phyloP scores from a whole-genome alignment of 2,888 invertebrate species.

The Perdita meconis region DNA sequence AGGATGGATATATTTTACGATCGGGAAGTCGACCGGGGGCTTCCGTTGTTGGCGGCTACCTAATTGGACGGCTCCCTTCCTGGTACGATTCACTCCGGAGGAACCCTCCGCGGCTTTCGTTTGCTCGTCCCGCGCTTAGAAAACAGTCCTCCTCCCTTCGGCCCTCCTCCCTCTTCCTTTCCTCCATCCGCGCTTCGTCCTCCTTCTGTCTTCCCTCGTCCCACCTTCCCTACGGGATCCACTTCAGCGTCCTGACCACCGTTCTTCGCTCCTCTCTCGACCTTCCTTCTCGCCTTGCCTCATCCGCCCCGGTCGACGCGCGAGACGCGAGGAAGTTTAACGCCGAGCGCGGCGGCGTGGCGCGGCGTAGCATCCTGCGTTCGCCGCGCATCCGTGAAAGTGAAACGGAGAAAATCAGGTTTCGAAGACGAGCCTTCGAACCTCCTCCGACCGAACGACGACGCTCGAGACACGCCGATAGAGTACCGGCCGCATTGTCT shows the following conservation, averaged over 20 bases:
- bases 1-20: slow-evolving; percentile 73
- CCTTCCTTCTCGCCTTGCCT: slow-evolving; percentile 57
- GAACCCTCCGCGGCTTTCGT: slow-evolving; percentile 37
- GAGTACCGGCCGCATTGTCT: slow-evolving; percentile 48
- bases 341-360: slow-evolving; percentile 46
- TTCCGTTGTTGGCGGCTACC: slow-evolving; percentile 70
- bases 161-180: slow-evolving; percentile 5
- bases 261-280: slow-evolving; percentile 35
- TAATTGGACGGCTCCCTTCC: slow-evolving; percentile 73
- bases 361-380: slow-evolving; percentile 52
- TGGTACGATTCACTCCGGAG: slow-evolving; percentile 63
- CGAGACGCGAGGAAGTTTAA: slow-evolving; percentile 65
- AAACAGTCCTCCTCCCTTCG: slow-evolving; percentile 7
- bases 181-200: background rate
- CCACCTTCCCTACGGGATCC: slow-evolving; percentile 28
- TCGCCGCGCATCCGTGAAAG: slow-evolving; percentile 73
- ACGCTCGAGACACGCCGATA: slow-evolving; percentile 34
- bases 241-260: slow-evolving; percentile 16
- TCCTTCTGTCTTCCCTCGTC: background rate
- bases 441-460: slow-evolving; percentile 48
- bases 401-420: slow-evolving; percentile 76
- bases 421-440: slow-evolving; percentile 74
- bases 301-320: slow-evolving; percentile 39
- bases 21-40: slow-evolving; percentile 68
- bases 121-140: slow-evolving; percentile 10